A percentile compares a stretch with the other conserved stretches of the same genome.
These are phyloP conservation scores for Dromius quadrimaculatus DNA, from an alignment of 2,888 invertebrate species.

Conservation along the genomic window DNA sequence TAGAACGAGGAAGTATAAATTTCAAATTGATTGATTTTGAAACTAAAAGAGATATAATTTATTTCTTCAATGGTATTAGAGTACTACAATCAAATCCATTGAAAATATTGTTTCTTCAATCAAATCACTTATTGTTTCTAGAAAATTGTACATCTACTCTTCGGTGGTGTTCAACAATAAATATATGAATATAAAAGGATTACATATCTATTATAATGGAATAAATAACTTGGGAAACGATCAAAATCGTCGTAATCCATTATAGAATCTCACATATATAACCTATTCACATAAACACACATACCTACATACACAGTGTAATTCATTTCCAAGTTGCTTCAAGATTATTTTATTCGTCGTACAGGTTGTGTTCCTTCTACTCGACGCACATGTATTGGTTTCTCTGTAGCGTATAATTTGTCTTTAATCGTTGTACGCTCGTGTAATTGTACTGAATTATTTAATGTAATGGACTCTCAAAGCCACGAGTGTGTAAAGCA, in stretches of 20 bases:
- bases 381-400: conserved; percentile 21
- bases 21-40: conserved; percentile 1
- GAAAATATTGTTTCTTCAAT: too few species aligned
- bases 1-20: background rate
- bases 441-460: conserved; percentile 51
- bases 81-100: too few species aligned
- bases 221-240: too few species aligned
- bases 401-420: conserved; percentile 51
- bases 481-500: conserved; percentile 8
- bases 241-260: background rate
- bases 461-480: conserved; percentile 48
- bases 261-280: background rate
- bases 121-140: too few species aligned
- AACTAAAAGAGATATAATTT: background rate
- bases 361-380: background rate
- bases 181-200: too few species aligned
- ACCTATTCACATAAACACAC: background rate
- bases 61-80: too few species aligned
- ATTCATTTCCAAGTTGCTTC: background rate
- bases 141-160: too few species aligned
- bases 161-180: too few species aligned
- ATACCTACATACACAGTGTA: background rate
- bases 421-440: conserved; percentile 45
- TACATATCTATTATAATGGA: too few species aligned
- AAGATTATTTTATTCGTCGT: conserved; percentile 8